phyloP scores from a whole-genome alignment of 2,888 invertebrate genomes.

The Trissolcus brochymenae region DNA sequence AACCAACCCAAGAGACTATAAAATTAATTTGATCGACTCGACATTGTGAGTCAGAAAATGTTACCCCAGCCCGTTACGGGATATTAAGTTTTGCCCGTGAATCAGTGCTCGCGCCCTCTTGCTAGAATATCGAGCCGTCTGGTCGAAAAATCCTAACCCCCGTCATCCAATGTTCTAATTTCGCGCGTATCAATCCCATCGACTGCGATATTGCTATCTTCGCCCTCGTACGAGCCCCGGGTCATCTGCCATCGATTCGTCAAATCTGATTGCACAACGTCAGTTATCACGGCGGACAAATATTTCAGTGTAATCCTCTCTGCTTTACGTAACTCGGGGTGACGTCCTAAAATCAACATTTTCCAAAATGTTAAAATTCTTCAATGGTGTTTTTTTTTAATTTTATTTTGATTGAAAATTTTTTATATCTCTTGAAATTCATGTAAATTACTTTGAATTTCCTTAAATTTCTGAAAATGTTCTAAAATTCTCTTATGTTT shows the following conservation, averaged over 20 bases:
- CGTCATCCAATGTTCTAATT: slow-evolving; percentile 43
- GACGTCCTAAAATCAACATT: slow-evolving; percentile 4
- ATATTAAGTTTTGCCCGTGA: slow-evolving; percentile 60
- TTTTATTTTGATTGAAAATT: too few species aligned
- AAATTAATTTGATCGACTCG: too few species aligned
- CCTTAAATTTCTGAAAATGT: too few species aligned
- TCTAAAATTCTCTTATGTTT: too few species aligned
- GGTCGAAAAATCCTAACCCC: slow-evolving; percentile 25
- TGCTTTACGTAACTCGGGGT: slow-evolving; percentile 1
- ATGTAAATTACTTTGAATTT: too few species aligned
- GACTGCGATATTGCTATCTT: slow-evolving; percentile 40
- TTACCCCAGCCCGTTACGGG: slow-evolving; percentile 51
- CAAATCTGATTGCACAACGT: slow-evolving; percentile 43
- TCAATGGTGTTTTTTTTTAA: too few species aligned
- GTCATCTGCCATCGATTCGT: slow-evolving; percentile 53
- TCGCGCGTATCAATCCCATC: slow-evolving; percentile 57
- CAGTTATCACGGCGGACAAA: slow-evolving; percentile 45
- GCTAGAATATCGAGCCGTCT: slow-evolving; percentile 65
- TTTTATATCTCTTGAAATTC: too few species aligned
- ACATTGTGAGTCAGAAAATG: too few species aligned
- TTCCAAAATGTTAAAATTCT: too few species aligned
- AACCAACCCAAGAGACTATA: too few species aligned
- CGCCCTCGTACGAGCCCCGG: slow-evolving; percentile 36
- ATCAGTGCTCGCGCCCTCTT: slow-evolving; percentile 29
- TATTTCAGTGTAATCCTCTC: slow-evolving; percentile 33